These are phyloP conservation scores for Luidia sarsii DNA, from an alignment of 53 echinoderm and acorn worm species.

Conservation along the genomic window DNA sequence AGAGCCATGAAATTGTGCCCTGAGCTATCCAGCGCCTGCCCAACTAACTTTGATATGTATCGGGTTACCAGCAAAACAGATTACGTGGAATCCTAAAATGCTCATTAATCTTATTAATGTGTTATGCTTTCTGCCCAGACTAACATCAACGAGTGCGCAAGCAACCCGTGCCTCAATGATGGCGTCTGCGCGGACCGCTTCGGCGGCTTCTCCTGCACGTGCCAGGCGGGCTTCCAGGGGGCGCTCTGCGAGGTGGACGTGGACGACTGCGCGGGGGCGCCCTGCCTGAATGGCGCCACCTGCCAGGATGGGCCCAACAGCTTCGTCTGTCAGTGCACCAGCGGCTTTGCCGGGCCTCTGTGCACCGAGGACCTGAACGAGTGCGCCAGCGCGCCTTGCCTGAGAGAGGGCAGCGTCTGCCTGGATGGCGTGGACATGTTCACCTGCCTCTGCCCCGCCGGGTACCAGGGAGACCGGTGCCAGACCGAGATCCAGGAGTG, in stretches of 20 bases:
- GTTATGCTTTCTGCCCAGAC: background rate
- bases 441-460: slow-evolving; percentile 66
- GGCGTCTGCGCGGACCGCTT: slow-evolving; percentile 72
- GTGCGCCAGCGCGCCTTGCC: slow-evolving; percentile 79
- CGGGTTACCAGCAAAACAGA: no score
- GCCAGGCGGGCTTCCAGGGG: slow-evolving; percentile 74
- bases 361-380: slow-evolving; percentile 83
- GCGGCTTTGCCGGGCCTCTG: slow-evolving; percentile 64
- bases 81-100: no score
- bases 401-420: slow-evolving; percentile 75
- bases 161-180: slow-evolving; percentile 70
- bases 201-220: slow-evolving; percentile 67
- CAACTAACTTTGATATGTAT: no score
- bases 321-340: slow-evolving; percentile 66
- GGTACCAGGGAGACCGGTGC: slow-evolving; percentile 74
- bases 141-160: slow-evolving; percentile 63
- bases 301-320: slow-evolving; percentile 68
- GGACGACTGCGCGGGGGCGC: slow-evolving; percentile 76
- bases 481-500: slow-evolving; percentile 86
- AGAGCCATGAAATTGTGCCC: no score
- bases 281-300: slow-evolving; percentile 74
- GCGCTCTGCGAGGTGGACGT: slow-evolving; percentile 62
- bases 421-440: slow-evolving; percentile 64
- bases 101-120: background rate
- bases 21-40: no score